These are phyloP conservation scores for Himalopsyche tibetana DNA, from an alignment of 2,888 invertebrate genomes.

Conservation along the genomic window DNA sequence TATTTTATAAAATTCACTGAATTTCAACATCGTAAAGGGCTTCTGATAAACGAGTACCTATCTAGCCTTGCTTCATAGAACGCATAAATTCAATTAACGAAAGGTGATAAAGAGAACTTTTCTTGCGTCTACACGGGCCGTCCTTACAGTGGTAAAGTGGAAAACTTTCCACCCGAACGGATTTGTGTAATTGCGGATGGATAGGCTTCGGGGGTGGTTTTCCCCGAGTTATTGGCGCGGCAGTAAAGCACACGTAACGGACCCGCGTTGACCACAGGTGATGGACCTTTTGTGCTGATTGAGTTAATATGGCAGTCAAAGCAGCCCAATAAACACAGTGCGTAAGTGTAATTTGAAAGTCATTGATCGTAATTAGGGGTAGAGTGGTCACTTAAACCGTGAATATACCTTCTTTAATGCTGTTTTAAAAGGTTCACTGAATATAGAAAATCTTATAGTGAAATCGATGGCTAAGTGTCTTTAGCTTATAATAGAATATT, in stretches of 20 bases:
- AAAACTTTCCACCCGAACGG: slow-evolving; percentile 55
- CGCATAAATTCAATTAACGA: slow-evolving; percentile 47
- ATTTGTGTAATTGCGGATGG: slow-evolving; percentile 54
- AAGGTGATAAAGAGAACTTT: slow-evolving; percentile 49
- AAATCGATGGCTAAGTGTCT: no score
- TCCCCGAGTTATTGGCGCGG: slow-evolving; percentile 52
- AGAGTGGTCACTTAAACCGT: not conserved
- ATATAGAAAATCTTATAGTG: no score
- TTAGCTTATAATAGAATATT: no score
- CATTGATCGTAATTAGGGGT: slow-evolving; percentile 34
- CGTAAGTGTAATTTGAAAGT: slow-evolving; percentile 26
- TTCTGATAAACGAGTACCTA: not conserved
- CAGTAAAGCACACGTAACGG: slow-evolving; percentile 53
- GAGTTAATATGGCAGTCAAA: slow-evolving; percentile 1
- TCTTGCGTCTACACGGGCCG: not conserved
- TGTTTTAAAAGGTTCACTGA: no score
- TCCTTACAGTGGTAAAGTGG: slow-evolving; percentile 48
- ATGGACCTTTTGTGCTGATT: slow-evolving; percentile 46
- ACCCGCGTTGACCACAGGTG: slow-evolving; percentile 32
- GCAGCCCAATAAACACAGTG: not conserved
- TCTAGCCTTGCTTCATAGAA: slow-evolving; percentile 17
- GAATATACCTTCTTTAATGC: not conserved
- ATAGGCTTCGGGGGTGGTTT: slow-evolving; percentile 5
- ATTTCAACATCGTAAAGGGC: not conserved
- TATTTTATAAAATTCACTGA: slow-evolving; percentile 14